Evolutionary conservation across 2,797 vertebrate genomes (phyloP).

Genomic region (Enteromius mattozi): DNA sequence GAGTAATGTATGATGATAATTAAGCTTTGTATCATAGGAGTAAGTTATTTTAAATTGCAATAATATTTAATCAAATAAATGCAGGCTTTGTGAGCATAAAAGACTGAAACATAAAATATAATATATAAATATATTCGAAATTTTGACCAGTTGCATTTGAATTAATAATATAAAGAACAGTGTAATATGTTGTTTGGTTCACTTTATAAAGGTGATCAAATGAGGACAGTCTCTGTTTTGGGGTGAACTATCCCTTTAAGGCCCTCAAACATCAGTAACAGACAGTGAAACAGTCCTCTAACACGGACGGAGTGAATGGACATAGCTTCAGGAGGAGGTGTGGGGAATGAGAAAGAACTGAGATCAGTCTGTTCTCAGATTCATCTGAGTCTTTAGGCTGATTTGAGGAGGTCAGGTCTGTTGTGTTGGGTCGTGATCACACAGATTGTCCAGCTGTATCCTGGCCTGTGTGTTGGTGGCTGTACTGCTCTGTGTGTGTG

Average conservation of each 20-base stretch:
- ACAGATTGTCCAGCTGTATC: slow-evolving; percentile 12
- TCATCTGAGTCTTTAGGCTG: background rate
- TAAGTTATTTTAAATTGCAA: background rate
- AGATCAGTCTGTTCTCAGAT: slow-evolving; percentile 20
- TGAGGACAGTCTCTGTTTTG: background rate
- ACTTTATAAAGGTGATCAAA: background rate
- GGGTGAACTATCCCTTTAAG: background rate
- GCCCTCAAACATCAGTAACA: background rate
- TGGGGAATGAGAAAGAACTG: background rate
- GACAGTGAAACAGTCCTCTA: background rate
- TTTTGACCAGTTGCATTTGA: background rate
- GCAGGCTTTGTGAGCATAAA: background rate
- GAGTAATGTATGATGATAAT: background rate
- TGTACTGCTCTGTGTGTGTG: slow-evolving; percentile 42
- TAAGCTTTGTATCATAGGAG: background rate
- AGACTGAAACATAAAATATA: background rate
- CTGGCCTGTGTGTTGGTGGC: background rate
- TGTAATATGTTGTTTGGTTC: background rate
- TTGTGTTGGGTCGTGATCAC: slow-evolving; percentile 17
- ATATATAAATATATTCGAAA: background rate
- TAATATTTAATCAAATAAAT: background rate
- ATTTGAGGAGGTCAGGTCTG: slow-evolving; percentile 37
- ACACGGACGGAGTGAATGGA: background rate
- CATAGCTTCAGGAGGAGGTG: background rate
- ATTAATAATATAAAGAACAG: background rate